Evolutionary conservation across 2,888 invertebrate genomes (phyloP).

Genomic region (Balanococcus diminutus): DNA sequence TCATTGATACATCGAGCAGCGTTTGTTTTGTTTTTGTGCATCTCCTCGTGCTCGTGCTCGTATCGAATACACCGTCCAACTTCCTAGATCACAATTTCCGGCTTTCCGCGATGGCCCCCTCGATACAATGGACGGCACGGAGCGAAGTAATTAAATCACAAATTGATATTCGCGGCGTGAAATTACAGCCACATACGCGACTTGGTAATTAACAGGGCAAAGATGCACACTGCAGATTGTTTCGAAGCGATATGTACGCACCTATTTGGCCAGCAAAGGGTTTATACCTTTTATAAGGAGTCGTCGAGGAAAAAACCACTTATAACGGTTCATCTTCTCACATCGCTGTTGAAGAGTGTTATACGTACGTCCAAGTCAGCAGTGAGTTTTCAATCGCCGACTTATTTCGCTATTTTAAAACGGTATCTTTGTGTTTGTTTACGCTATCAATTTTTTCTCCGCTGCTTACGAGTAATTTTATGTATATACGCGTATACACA

Average conservation of each 20-base stretch:
- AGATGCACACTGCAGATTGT: background rate
- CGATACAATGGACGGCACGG: conserved; percentile 8
- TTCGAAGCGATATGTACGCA: background rate
- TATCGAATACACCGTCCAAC: background rate
- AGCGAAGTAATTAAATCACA: conserved; percentile 48
- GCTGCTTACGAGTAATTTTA: background rate
- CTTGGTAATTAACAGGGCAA: conserved; percentile 20
- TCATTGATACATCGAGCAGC: background rate
- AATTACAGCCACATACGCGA: background rate
- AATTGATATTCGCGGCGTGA: conserved; percentile 53
- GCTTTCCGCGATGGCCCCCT: background rate
- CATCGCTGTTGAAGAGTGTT: background rate
- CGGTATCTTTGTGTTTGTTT: conserved; percentile 16
- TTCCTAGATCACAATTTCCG: background rate
- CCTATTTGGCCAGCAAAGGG: background rate
- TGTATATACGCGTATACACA: background rate
- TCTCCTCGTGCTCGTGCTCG: background rate
- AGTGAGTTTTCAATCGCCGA: background rate
- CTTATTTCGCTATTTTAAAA: conserved; percentile 3
- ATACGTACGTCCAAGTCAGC: background rate
- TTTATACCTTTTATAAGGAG: background rate
- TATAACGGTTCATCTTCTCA: background rate
- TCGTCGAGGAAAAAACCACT: background rate
- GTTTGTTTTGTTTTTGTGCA: background rate
- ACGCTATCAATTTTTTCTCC: background rate